Evolutionary conservation across 1,140 invertebrate genomes (phyloP), one percentile per base, ranked within the genome.

Genomic region (Stratiolaelaps scimitus): DNA sequence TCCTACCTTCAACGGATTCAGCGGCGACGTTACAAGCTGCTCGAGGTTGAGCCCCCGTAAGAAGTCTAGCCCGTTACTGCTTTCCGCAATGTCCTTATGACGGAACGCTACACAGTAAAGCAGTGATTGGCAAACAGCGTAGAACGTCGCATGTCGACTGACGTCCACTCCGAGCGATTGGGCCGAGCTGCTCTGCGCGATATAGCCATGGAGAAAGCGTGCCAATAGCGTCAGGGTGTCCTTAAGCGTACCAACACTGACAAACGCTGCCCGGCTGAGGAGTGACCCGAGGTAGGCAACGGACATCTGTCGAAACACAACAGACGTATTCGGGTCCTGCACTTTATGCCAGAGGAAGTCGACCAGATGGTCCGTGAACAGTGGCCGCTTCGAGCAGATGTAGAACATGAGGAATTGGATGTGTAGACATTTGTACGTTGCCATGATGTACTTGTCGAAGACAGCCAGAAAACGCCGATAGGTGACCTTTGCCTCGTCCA

Each of bases 31-130:
- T 1, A 93, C 83, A 43, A 96, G 83, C 69, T 87, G 84, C 0
- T 85, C 83, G 44, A 94, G 78, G 75, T 92, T 88, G 13, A 95
- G 76, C 43, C 83, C 83, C 73, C 87, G 81, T 43, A 90, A 79
- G 73, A 88, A 89, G 45, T 81, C 76, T 46, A 88, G 75, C 78
- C 77, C 76, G 71, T 74, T 72, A 56, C 70, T 68, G 48, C 67
- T 83, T 67, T 81, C 80, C 66, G 88, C 82, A 67, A 94, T 78
- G 73, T 92, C 87, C 71, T 84, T 84, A 72, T 89, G 84, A 69
- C 88, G 84, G 74, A 92, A 93, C 0, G 86, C 83, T 66, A 95
- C 83, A 2, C 92, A 78, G 76, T 94, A 92, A 74, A 96, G 94
- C 34, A 93, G 77, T 0, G 86, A 83, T 76, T 95, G 90, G 72